phyloP scores from a whole-genome alignment of 2,888 invertebrate genomes.

The Sesamia inferens region DNA sequence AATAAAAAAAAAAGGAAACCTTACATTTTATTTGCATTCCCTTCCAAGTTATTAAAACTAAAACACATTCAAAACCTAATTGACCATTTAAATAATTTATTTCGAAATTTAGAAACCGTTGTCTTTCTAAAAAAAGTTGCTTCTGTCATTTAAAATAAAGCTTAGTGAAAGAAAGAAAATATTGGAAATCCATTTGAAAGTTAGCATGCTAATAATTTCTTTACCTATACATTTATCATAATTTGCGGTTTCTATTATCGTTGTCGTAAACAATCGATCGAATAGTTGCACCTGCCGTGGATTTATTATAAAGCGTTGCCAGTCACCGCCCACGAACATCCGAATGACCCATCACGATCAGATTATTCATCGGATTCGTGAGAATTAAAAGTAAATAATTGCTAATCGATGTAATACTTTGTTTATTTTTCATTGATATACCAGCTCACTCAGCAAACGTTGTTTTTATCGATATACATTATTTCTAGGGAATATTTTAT shows the following conservation, averaged over 20 bases:
- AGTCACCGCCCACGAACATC: conserved; percentile 39
- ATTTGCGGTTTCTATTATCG: conserved; percentile 19
- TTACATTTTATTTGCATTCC: background rate
- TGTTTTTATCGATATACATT: too few species aligned
- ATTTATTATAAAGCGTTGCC: conserved; percentile 29
- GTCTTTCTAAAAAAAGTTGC: background rate
- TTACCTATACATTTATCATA: conserved; percentile 33
- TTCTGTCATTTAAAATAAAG: background rate
- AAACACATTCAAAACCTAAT: background rate
- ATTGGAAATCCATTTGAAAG: conserved; percentile 22
- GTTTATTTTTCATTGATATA: conserved; percentile 2
- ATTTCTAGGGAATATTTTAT: too few species aligned
- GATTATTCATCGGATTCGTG: conserved; percentile 44
- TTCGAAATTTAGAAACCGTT: too few species aligned
- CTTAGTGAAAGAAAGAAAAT: background rate
- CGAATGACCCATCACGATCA: conserved; percentile 52
- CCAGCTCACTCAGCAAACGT: too few species aligned
- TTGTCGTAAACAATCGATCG: conserved; percentile 43
- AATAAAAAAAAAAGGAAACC: too few species aligned
- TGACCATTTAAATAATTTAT: background rate
- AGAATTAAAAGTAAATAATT: conserved; percentile 42
- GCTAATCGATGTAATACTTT: conserved; percentile 16
- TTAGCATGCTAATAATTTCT: conserved; percentile 15
- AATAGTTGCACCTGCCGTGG: conserved; percentile 42
- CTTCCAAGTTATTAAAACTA: background rate